Conservation (phyloP, 2,113 vertebrate genomes). For the Nannobrachium achirus region DNA sequence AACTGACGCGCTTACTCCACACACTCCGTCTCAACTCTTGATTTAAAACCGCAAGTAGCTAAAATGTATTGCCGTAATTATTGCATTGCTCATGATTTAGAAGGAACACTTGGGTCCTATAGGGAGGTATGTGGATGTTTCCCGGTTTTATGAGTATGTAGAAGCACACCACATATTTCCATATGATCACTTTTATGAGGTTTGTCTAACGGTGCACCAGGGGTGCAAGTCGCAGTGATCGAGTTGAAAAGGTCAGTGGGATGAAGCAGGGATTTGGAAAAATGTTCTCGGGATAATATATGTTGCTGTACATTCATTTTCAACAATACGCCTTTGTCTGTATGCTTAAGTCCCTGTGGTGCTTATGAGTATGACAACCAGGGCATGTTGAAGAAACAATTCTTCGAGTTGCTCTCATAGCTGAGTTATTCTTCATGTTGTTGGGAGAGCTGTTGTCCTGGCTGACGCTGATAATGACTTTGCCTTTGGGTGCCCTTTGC, state of each 20-base stretch:
- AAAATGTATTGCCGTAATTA: slow-evolving; percentile 16
- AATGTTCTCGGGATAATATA: not conserved
- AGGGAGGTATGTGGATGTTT: not conserved
- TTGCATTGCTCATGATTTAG: not conserved
- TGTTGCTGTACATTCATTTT: not conserved
- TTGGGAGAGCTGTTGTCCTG: slow-evolving; percentile 9
- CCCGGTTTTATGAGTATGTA: not conserved
- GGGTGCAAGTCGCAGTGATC: not conserved
- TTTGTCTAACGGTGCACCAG: not conserved
- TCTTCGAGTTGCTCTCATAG: not conserved
- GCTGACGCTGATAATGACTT: slow-evolving; percentile 41
- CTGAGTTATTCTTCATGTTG: slow-evolving; percentile 2
- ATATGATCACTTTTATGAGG: not conserved
- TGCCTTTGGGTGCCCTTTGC: slow-evolving; percentile 51
- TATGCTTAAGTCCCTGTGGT: too few relatives aligned
- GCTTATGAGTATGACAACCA: too few relatives aligned
- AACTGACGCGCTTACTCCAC: slow-evolving; percentile 20
- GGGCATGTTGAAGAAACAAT: not conserved
- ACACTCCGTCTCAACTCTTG: slow-evolving; percentile 41
- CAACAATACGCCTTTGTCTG: not conserved
- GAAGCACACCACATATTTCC: slow-evolving; percentile 4
- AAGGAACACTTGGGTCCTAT: not conserved
- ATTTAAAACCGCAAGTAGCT: slow-evolving; percentile 25
- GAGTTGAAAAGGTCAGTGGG: not conserved
- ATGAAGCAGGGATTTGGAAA: not conserved